phyloP scores from a whole-genome alignment of 2,113 vertebrate genomes.

The Gulo gulo region DNA sequence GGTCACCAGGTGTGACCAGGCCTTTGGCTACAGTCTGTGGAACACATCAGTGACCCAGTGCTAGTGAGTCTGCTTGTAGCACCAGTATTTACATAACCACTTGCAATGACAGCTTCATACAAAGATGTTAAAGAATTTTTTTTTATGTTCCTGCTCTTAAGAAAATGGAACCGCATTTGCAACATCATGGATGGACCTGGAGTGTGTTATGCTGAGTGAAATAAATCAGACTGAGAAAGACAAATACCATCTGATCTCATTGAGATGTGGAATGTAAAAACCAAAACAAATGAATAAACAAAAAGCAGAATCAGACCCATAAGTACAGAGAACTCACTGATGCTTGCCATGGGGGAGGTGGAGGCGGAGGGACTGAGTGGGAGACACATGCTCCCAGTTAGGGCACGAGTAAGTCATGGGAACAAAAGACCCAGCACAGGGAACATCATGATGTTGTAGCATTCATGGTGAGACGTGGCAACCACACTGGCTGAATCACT shows the following conservation, averaged over 20 bases:
- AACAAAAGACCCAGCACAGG: not conserved
- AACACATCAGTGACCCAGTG: not conserved
- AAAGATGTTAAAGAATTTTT: not conserved
- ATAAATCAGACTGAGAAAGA: not conserved
- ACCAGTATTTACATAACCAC: not conserved
- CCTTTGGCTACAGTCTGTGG: not conserved
- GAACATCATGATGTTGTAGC: rapidly evolving
- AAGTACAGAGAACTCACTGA: not conserved
- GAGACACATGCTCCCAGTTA: not conserved
- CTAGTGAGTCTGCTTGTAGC: not conserved
- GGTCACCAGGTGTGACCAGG: constrained; percentile 1
- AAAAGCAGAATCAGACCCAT: not conserved
- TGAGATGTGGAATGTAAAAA: not conserved
- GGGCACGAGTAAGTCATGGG: not conserved
- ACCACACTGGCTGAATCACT: not conserved
- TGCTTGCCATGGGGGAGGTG: not conserved
- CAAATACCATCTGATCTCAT: not conserved
- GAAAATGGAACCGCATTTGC: not conserved
- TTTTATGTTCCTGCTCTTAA: not conserved
- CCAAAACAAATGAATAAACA: not conserved
- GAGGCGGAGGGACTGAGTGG: not conserved
- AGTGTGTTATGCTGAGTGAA: not conserved
- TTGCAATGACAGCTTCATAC: not conserved
- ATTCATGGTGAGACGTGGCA: not conserved
- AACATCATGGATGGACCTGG: not conserved